Conservation (phyloP, 2,888 invertebrate genomes). For the Glyphotaelius pellucidus region DNA sequence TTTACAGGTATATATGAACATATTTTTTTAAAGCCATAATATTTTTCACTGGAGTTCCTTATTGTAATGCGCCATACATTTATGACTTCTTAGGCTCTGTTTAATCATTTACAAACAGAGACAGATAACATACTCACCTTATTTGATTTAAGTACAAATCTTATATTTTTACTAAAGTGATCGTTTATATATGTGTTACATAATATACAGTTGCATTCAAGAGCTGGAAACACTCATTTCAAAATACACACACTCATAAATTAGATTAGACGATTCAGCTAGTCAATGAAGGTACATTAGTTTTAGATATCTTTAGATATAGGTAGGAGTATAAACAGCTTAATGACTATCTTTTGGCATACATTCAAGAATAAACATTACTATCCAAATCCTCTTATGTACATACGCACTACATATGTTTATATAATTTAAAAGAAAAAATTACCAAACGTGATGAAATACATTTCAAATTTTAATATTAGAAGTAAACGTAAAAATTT, state of each 20-base stretch:
- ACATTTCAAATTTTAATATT: too few species aligned
- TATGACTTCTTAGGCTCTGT: too few species aligned
- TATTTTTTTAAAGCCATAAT: too few species aligned
- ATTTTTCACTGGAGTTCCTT: too few species aligned
- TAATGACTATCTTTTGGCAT: not conserved
- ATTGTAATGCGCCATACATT: too few species aligned
- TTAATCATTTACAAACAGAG: too few species aligned
- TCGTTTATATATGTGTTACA: not conserved
- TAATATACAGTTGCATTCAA: not conserved
- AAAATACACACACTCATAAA: not conserved
- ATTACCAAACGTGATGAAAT: too few species aligned
- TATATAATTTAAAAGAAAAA: too few species aligned
- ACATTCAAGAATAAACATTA: not conserved
- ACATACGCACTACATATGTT: not conserved
- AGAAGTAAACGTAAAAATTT: too few species aligned
- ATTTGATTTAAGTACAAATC: not conserved
- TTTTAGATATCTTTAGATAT: not conserved
- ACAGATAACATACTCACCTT: too few species aligned
- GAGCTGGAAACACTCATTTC: not conserved
- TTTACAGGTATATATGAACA: too few species aligned
- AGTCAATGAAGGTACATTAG: not conserved
- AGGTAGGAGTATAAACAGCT: not conserved
- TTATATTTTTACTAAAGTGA: not conserved
- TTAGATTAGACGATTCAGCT: not conserved
- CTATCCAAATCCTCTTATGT: not conserved